Base-by-base conservation (phyloP, 2,113 vertebrate genomes). In the Petrocephalus zakoni region DNA sequence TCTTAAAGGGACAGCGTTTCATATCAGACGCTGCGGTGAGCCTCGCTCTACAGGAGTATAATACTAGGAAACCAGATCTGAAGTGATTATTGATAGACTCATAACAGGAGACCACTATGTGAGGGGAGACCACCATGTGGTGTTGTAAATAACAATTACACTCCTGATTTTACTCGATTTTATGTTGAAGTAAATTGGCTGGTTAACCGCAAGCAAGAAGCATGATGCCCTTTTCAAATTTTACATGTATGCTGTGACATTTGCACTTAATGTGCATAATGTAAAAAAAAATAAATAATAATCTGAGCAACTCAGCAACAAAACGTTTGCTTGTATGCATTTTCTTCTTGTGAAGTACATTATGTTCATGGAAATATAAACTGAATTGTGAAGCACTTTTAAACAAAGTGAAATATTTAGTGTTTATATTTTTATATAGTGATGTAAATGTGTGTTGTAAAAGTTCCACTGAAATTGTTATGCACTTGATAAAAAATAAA, bases 1-100 rank as follows among this genome's bases (percentile, higher is more conserved):
- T 94, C 95, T 95, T 95, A 95, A 95, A 95, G 95, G 94, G 92
- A 68, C 94, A 64, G 86, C 2, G 19, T 46, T 46, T 61, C 9
- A n/a, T 46, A 15, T 46, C 6, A 61, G 25, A 46, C 4, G 37
- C 25, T 86, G 52, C 55, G 15, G 17, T 56, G 29, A 86, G 15
- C 55, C 2, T 21, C 17, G 3, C n/a, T 85, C 25, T 84, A 21
- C 22, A 83, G 81, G 47, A 49, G 17, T 49, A 22, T 47, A 82
- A 37, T 42, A 75, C 29, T 75, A 78, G 72, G 34, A 42, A 42
- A 42, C 34, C 34, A 42, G 29, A 78, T 78, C 72, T 78, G 17
- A 78, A 5, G 72, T 78, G 13, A 78, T 0, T 42, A 42, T 78
- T 19, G 15, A 19, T 78, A 42, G 42, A 42, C 29, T 78, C 53